Evolutionary conservation across 2,888 invertebrate genomes (phyloP), one percentile per base, ranked within the genome.

Genomic region (Aproaerema taeniolella): DNA sequence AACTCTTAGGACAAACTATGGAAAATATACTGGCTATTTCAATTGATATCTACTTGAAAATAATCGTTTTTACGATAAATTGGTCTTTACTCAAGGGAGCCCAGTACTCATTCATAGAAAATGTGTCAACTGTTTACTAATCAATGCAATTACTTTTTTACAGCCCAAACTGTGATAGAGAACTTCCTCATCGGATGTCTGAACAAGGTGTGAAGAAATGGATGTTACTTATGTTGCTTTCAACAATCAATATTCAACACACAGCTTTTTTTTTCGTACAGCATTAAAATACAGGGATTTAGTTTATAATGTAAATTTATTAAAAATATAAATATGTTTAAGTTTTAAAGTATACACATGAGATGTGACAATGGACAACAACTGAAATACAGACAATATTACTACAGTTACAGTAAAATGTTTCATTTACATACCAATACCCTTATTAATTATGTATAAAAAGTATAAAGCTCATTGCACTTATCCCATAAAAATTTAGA

Each of bases 151-250:
- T 61, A 64, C n/a, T n/a, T 62, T 57, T 61, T 89, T 88, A 54
- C 89, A 89, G 92, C 93, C 17, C 93, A 93, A 88, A 91, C 92
- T 52, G 92, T 94, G 55, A 88, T 94, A 62, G 93, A 93, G 72
- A 93, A 93, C 71, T 90, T 90, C 72, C 79, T 92, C 55, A 88
- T 91, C 55, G 89, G 89, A 61, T 86, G 83, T 68, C 81, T 87
- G 63, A 79, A 82, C 67, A 87, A 86, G 68, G 78, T 83, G 66
- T 87, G 65, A 82, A 72, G 55, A 44, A 42, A 40, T 58, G 58
- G 62, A 64, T 67, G 64, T 67, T 64, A 55, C n/a, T 78, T 79
- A 65, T 59, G 58, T 76, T 77, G 76, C 73, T 75, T 71, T 61
- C 57, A 65, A 72, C 70, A 66, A 71, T 14, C 26, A 32, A n/a